Evolutionary conservation across 2,888 invertebrate species (phyloP), one percentile per base, ranked within the genome.

Genomic region (Drosophila parthenogenetica): DNA sequence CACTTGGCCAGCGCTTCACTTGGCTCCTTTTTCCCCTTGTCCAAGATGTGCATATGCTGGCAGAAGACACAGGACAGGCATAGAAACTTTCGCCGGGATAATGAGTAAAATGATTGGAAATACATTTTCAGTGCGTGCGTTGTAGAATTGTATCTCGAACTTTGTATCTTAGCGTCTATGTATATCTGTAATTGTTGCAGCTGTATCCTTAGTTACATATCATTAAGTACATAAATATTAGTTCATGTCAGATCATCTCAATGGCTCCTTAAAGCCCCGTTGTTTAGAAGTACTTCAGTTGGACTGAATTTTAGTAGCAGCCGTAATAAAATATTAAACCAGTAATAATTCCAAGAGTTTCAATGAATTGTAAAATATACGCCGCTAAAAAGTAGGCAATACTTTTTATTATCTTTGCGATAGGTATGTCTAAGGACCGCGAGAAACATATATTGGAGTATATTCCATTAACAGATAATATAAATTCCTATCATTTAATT

Each of bases 81-180:
- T 19, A 49, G 57, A 84, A 89, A 87, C 69, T 82, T 86, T 88
- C 69, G 66, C 78, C 70, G 64, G 83, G 80, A 89, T 87, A 87
- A 87, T 87, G 86, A 89, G 89, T 89, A 86, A 87, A 89, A 89
- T 87, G 80, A 87, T 87, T 87, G 86, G 89, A 87, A 87, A 87
- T 88, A 75, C 87, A 81, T 81, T 87, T 77, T 71, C 71, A 78
- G 73, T 85, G 83, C 85, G 83, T 84, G 87, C 60, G 59, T 54
- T 53, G 58, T 67, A 72, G 87, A 61, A 58, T 58, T 54, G 67
- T 72, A 77, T 79, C 69, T 63, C 58, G 16, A 61, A 22, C 53
- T 25, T 45, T 61, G 42, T 68, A 65, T 59, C 51, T 29, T 35
- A 13, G 51, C 42, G 40, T 55, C 19, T 59, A 29, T 29, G n/a